A percentile compares a stretch with the other conserved stretches of the same genome.
These are phyloP conservation scores for Corvus moneduloides DNA, from an alignment of 2,113 vertebrate genomes.

Conservation along the genomic window DNA sequence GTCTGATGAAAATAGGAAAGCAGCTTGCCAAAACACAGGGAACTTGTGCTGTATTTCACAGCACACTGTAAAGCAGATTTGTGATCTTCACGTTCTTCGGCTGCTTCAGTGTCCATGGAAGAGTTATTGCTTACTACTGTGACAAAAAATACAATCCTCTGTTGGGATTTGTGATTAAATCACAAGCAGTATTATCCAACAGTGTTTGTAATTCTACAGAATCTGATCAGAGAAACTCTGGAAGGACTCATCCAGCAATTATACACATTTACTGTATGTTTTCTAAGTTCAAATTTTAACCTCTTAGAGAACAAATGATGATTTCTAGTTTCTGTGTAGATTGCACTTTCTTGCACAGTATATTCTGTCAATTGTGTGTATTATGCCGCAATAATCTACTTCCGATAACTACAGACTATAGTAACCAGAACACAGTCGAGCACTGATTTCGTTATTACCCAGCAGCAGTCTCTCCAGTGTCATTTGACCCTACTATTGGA, in stretches of 20 bases:
- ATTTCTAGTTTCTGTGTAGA: neutral
- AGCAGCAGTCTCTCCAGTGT: neutral
- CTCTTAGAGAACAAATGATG: neutral
- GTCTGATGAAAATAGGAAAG: neutral
- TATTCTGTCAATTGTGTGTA: neutral
- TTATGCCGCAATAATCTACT: neutral
- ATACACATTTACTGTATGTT: neutral
- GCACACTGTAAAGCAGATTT: neutral
- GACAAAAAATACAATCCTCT: constrained; percentile 47
- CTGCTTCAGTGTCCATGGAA: neutral
- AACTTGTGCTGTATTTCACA: neutral
- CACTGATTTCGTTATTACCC: neutral
- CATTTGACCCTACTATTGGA: neutral
- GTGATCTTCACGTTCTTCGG: neutral
- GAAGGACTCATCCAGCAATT: neutral
- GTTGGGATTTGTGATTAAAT: constrained; percentile 67
- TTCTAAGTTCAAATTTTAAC: neutral
- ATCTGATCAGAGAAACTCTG: neutral
- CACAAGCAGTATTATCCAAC: constrained; percentile 63
- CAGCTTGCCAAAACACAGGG: neutral
- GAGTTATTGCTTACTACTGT: neutral
- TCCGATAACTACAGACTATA: neutral
- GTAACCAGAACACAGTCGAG: neutral
- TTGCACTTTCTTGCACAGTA: neutral
- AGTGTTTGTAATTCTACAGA: neutral